phyloP scores from a whole-genome alignment of 2,888 invertebrate species.

The Drosophila picticornis region DNA sequence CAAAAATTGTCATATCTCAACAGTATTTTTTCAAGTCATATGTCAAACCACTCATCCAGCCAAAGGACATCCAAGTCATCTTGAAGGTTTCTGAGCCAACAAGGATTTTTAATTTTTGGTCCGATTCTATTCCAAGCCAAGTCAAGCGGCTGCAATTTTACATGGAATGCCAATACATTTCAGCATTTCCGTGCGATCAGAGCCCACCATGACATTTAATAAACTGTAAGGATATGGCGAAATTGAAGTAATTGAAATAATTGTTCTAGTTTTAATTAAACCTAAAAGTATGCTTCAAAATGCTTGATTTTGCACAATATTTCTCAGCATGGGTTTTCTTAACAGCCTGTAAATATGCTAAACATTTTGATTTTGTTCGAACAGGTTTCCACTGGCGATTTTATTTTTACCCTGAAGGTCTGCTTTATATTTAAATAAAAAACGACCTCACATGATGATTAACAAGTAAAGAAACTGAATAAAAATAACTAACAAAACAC shows the following conservation, averaged over 20 bases:
- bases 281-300: not conserved
- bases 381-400: not conserved
- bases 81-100: too few relatives aligned
- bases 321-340: not conserved
- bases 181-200: too few relatives aligned
- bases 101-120: too few relatives aligned
- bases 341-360: not conserved
- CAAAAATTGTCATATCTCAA: not conserved
- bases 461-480: not conserved
- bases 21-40: not conserved
- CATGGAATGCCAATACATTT: too few relatives aligned
- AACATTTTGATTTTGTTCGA: fast-evolving
- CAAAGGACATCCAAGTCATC: not conserved
- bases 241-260: not conserved
- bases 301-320: not conserved
- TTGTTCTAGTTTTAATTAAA: fast-evolving
- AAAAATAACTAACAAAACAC: not conserved
- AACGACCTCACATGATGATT: not conserved
- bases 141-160: not conserved
- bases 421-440: not conserved
- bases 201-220: not conserved
- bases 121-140: too few relatives aligned
- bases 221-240: not conserved
- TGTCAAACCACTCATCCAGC: not conserved
- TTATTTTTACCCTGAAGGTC: not conserved